Percentiles rank a stretch among this genome's conserved stretches.
These are phyloP conservation scores for Beroe forskalii DNA, from an alignment of 37 sponge, comb jelly and placozoan genomes.

Conservation along the genomic window DNA sequence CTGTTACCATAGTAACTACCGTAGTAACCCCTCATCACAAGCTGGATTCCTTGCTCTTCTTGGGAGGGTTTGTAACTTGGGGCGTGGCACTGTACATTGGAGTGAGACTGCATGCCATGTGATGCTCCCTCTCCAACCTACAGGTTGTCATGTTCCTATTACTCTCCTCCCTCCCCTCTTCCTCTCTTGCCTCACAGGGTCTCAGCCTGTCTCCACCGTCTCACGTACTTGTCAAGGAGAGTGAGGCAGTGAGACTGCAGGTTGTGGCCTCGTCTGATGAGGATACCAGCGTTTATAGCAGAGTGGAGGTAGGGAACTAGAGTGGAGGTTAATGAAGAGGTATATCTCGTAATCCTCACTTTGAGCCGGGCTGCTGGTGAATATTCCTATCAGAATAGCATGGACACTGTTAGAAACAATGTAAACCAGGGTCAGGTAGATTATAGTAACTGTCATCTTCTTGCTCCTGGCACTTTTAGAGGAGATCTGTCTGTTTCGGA, in stretches of 20 bases:
- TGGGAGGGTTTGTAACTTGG: neutral
- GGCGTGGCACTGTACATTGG: neutral
- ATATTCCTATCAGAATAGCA: neutral
- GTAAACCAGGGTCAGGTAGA: slow-evolving; percentile 51
- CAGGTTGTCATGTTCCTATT: slow-evolving; percentile 43
- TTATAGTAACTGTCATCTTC: slow-evolving; percentile 39
- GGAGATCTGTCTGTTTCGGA: slow-evolving; percentile 48
- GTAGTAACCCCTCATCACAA: too few species aligned
- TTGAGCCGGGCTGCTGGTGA: neutral
- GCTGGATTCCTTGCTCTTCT: neutral
- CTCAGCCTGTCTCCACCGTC: slow-evolving; percentile 1
- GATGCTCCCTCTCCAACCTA: slow-evolving; percentile 4
- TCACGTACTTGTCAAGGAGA: slow-evolving; percentile 1
- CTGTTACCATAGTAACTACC: too few species aligned
- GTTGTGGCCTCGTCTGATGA: neutral
- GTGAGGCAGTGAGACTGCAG: slow-evolving; percentile 42
- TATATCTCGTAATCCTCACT: neutral
- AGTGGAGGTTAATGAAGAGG: slow-evolving; percentile 47
- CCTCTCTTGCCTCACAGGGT: neutral
- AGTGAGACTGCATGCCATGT: neutral
- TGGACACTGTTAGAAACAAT: slow-evolving; percentile 22
- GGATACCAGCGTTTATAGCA: slow-evolving; percentile 20
- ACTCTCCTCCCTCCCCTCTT: neutral
- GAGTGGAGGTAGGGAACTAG: slow-evolving; percentile 30
- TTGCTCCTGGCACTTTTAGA: slow-evolving; percentile 31